phyloP scores from a whole-genome alignment of 2,888 invertebrate species.

The Brenthis hecate region DNA sequence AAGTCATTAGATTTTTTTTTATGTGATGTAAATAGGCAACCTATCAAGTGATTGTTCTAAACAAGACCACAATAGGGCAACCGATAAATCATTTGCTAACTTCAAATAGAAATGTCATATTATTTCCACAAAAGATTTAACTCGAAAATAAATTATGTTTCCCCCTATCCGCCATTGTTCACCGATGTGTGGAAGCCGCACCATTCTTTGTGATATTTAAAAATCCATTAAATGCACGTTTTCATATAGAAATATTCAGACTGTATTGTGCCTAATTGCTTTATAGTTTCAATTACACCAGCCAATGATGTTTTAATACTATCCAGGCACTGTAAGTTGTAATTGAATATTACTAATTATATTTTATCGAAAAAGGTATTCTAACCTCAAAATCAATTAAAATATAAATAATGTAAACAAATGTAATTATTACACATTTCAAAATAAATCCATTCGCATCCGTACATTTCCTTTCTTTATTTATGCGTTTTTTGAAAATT shows the following conservation, averaged over 20 bases:
- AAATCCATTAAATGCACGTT: slow-evolving; percentile 80
- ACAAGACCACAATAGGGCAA: slow-evolving; percentile 65
- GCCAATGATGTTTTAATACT: slow-evolving; percentile 18
- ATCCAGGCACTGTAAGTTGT: neutral
- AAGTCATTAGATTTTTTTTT: neutral
- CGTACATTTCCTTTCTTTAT: no score
- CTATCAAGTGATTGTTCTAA: slow-evolving; percentile 45
- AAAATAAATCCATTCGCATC: no score
- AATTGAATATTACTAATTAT: neutral
- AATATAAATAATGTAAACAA: no score
- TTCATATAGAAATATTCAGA: slow-evolving; percentile 61
- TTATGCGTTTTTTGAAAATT: no score
- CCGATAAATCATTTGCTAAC: slow-evolving; percentile 81
- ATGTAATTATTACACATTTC: no score
- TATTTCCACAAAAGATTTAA: slow-evolving; percentile 84
- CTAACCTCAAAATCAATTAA: no score
- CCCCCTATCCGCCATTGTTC: slow-evolving; percentile 77
- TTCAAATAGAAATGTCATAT: slow-evolving; percentile 84
- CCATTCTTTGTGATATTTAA: slow-evolving; percentile 75
- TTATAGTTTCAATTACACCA: slow-evolving; percentile 30
- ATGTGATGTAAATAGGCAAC: neutral
- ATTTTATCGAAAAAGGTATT: no score
- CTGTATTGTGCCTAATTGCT: slow-evolving; percentile 43
- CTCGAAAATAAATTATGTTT: slow-evolving; percentile 83
- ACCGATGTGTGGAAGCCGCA: slow-evolving; percentile 77